Evolutionary conservation across 2,797 vertebrate genomes (phyloP).

Genomic region (Kryptopterus vitreolus): DNA sequence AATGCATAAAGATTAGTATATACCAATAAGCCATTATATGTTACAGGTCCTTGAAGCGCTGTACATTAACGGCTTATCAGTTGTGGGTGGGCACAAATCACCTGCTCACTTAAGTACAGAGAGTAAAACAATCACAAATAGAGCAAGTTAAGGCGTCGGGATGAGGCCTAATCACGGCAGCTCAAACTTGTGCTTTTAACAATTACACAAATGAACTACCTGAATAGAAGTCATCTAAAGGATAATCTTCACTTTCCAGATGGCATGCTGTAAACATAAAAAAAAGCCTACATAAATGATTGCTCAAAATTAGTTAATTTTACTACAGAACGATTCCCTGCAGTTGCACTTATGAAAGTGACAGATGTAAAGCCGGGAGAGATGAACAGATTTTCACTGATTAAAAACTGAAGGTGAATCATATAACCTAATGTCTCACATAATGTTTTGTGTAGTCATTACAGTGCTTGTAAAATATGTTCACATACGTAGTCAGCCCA

Average conservation of each 20-base stretch:
- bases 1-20: neutral
- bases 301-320: conserved; percentile 10
- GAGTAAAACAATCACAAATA: conserved; percentile 40
- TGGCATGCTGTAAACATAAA: conserved; percentile 36
- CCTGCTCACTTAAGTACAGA: conserved; percentile 47
- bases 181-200: conserved; percentile 40
- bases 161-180: conserved; percentile 23
- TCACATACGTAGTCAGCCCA: neutral
- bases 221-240: conserved; percentile 58
- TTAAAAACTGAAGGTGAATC: neutral
- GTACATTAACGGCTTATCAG: neutral
- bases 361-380: conserved; percentile 17
- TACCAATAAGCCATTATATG: conserved; percentile 9
- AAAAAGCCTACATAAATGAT: conserved; percentile 29
- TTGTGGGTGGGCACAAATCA: conserved; percentile 42
- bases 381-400: neutral
- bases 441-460: neutral
- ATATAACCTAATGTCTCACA: neutral
- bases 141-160: conserved; percentile 40
- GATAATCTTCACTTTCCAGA: conserved; percentile 61
- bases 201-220: conserved; percentile 61
- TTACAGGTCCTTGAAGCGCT: neutral
- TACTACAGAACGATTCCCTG: neutral
- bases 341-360: neutral
- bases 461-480: conserved; percentile 2